Evolutionary conservation across 2,113 vertebrate species (phyloP).

Genomic region (Atrichornis clamosus): DNA sequence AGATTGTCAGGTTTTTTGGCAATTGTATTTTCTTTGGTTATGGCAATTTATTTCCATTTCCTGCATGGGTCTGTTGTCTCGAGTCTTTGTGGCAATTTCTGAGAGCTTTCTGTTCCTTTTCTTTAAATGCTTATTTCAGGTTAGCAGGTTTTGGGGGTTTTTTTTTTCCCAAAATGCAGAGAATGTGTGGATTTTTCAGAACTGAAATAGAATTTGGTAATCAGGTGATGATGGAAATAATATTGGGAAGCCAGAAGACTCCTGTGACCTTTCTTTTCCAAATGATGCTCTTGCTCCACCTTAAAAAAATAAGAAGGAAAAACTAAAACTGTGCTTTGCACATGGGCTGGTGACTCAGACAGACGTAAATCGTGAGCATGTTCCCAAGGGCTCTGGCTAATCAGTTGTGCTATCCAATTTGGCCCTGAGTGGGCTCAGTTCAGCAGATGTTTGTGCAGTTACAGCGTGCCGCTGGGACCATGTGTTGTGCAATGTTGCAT

Average conservation of each 20-base stretch:
- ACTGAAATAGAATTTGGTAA: background rate
- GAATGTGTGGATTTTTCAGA: background rate
- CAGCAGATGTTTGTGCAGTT: constrained; percentile 41
- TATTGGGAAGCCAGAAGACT: background rate
- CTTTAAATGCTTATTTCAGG: background rate
- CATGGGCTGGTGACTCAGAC: constrained; percentile 42
- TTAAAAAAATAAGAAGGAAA: background rate
- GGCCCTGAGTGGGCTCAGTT: constrained; percentile 22
- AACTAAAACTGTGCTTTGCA: background rate
- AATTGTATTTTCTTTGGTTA: background rate
- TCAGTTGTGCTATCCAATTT: constrained; percentile 24
- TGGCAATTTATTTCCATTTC: background rate
- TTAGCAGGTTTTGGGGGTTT: background rate
- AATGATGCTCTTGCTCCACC: background rate
- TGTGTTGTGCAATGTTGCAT: background rate
- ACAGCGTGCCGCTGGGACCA: background rate
- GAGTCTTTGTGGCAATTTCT: background rate
- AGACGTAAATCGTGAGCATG: background rate
- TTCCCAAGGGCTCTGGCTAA: constrained; percentile 33
- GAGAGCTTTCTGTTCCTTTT: background rate
- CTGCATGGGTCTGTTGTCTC: background rate
- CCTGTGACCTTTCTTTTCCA: background rate
- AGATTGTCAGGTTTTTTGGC: background rate
- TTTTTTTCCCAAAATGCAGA: background rate
- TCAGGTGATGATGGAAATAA: background rate